Conservation (phyloP, 2,797 vertebrate genomes). For the Urocyon cinereoargenteus region DNA sequence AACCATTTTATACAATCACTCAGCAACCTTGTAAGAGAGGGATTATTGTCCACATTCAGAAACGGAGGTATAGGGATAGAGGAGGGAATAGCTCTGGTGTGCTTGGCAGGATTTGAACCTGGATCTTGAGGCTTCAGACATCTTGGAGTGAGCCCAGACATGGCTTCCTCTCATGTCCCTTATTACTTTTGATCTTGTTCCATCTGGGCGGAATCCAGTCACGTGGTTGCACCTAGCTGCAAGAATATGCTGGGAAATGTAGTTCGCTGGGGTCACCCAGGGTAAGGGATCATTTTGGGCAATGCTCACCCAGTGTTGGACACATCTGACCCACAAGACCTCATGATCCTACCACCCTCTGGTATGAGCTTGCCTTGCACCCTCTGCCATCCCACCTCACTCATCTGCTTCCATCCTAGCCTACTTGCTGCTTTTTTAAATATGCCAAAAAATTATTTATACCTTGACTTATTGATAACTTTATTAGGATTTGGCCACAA, state of each 20-base stretch:
- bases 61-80: background rate
- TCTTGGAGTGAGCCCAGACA: background rate
- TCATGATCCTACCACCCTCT: background rate
- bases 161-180: background rate
- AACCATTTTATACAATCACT: background rate
- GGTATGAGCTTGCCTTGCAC: background rate
- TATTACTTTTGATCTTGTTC: background rate
- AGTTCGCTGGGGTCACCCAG: background rate
- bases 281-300: background rate
- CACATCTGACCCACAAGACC: background rate
- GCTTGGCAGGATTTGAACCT: background rate
- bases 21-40: background rate
- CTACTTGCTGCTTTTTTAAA: background rate
- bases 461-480: background rate
- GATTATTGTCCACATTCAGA: background rate
- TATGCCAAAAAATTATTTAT: background rate
- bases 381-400: no score
- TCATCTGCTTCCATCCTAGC: background rate
- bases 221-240: background rate
- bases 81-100: background rate
- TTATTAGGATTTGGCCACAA: background rate
- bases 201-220: background rate
- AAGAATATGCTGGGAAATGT: background rate
- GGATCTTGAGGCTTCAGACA: background rate
- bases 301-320: background rate